Conservation (phyloP, 1,140 invertebrate genomes). For the Samia ricini region DNA sequence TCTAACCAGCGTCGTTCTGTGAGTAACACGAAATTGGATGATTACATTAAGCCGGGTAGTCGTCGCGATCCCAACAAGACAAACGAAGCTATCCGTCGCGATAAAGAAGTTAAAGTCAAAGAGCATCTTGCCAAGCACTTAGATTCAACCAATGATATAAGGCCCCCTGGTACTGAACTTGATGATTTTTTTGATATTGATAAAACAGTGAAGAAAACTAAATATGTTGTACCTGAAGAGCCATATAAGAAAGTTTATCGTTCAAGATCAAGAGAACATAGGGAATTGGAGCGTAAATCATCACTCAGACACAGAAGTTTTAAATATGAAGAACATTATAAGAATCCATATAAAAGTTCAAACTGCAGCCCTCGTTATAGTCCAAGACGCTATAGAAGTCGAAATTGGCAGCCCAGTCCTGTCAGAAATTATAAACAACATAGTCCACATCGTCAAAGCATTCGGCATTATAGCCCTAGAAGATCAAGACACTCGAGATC, state of each 20-base stretch:
- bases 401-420: slow-evolving; percentile 6
- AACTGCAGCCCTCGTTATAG: neutral
- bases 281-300: neutral
- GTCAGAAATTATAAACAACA: slow-evolving; percentile 6
- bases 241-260: neutral
- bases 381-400: slow-evolving; percentile 5
- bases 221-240: neutral
- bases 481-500: slow-evolving; percentile 13
- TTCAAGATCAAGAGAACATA: neutral
- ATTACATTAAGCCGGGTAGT: slow-evolving; percentile 60
- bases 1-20: slow-evolving; percentile 4
- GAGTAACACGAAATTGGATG: slow-evolving; percentile 32
- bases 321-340: neutral
- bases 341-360: slow-evolving; percentile 22
- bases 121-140: slow-evolving; percentile 59
- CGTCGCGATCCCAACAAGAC: slow-evolving; percentile 65
- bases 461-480: slow-evolving; percentile 19
- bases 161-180: slow-evolving; percentile 66
- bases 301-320: neutral
- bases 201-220: slow-evolving; percentile 14
- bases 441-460: slow-evolving; percentile 23
- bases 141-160: slow-evolving; percentile 50
- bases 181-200: slow-evolving; percentile 54
- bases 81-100: slow-evolving; percentile 59
- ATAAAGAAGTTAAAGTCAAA: slow-evolving; percentile 68